A percentile compares a stretch with the other conserved stretches of the same genome.
These are phyloP conservation scores for Psittacula derbiana DNA, from an alignment of 2,797 vertebrate species.

Conservation along the genomic window DNA sequence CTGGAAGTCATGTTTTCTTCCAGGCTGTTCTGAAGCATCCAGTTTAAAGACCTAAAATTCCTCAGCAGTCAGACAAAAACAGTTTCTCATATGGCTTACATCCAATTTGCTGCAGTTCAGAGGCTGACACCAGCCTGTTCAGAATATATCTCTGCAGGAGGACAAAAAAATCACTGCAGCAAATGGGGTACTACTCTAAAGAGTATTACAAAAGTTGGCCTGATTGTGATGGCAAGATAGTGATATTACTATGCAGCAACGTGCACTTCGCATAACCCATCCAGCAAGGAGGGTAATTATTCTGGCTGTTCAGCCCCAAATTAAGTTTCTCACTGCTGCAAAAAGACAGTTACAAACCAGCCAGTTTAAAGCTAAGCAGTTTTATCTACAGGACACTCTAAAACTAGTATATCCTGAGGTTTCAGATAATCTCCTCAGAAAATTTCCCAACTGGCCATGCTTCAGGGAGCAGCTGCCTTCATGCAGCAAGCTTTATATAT, in stretches of 20 bases:
- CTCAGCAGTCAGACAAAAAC: background rate
- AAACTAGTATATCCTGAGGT: background rate
- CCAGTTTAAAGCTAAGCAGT: background rate
- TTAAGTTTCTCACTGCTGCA: background rate
- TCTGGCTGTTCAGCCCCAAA: background rate
- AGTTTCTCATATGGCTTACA: background rate
- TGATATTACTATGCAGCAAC: accelerated
- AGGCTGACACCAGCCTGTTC: background rate
- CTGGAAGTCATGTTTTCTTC: background rate
- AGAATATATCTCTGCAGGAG: background rate
- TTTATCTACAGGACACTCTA: background rate
- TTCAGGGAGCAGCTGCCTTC: background rate
- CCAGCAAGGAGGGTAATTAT: background rate
- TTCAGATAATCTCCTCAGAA: background rate
- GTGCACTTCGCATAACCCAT: background rate
- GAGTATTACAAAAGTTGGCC: background rate
- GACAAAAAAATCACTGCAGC: background rate
- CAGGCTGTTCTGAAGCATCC: background rate
- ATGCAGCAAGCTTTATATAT: background rate
- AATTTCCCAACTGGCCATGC: background rate
- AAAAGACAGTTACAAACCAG: background rate
- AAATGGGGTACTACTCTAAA: background rate
- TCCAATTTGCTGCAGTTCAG: background rate
- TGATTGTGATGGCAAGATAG: background rate
- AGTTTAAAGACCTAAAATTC: background rate